Percentiles rank a stretch among this genome's conserved stretches.
phyloP scores from a whole-genome alignment of 92 coral and sea anemone species.

The Epizoanthus rinbou region DNA sequence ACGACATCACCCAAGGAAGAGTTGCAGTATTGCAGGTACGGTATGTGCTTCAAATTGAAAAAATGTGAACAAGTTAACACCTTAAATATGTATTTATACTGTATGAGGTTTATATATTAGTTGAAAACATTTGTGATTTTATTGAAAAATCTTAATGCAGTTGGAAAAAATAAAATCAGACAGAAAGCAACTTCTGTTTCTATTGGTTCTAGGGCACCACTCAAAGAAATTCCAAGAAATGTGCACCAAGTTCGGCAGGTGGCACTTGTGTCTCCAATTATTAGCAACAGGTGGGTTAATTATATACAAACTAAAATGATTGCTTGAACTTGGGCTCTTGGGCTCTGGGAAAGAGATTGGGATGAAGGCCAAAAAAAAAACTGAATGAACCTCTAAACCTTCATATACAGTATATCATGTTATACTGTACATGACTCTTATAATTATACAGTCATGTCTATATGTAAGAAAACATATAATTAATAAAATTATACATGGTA shows the following conservation, averaged over 20 bases:
- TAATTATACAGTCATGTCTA: no score
- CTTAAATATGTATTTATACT: no score
- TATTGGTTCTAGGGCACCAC: neutral
- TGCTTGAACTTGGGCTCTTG: neutral
- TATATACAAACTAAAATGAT: neutral
- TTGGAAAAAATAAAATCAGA: neutral
- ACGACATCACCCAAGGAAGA: neutral
- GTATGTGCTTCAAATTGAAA: neutral
- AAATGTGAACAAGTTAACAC: neutral
- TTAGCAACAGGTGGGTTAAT: conserved; percentile 20
- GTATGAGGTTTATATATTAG: neutral
- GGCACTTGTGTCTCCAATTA: conserved; percentile 38
- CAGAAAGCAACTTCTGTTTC: neutral
- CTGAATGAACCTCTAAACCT: no score
- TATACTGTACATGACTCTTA: no score
- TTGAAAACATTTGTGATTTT: neutral
- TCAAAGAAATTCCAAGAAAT: conserved; percentile 1
- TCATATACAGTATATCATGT: no score
- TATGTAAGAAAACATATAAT: no score
- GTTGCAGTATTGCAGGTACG: neutral
- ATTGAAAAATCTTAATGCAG: neutral
- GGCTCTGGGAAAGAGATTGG: no score
- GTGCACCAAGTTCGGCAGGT: conserved; percentile 20
- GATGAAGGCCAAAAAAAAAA: no score
- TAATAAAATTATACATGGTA: no score